Evolutionary conservation across 2,888 invertebrate species (phyloP).

Genomic region (Leucoma salicis): DNA sequence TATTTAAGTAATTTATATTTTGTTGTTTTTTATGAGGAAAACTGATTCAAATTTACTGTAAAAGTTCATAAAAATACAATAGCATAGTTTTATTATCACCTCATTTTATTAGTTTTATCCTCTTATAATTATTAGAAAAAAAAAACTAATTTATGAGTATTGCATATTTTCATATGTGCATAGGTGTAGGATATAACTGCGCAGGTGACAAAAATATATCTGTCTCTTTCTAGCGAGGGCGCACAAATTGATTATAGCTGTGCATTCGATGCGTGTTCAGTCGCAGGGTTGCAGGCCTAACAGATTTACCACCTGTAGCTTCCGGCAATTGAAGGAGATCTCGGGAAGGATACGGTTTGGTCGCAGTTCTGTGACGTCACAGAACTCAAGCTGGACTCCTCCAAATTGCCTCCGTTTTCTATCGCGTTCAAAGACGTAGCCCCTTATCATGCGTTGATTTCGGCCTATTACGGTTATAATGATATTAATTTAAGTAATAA

Average conservation of each 20-base stretch:
- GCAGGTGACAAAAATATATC: not conserved
- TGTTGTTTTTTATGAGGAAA: no score
- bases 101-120: no score
- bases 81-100: no score
- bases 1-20: no score
- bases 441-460: not conserved
- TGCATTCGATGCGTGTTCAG: not conserved
- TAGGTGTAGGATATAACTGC: not conserved
- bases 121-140: no score
- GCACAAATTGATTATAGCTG: not conserved
- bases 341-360: not conserved
- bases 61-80: no score
- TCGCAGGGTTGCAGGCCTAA: no score
- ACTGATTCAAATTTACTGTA: no score
- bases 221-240: not conserved
- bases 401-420: conserved; percentile 5
- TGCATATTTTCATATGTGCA: no score
- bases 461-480: not conserved
- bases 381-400: conserved; percentile 4
- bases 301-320: conserved; percentile 3
- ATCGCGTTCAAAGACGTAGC: conserved; percentile 5
- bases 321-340: not conserved
- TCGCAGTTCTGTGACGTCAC: not conserved
- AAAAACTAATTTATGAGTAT: no score
- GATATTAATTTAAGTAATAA: no score